Evolutionary conservation across 2,797 vertebrate species (phyloP).

Genomic region (Chloroceryle amazona): DNA sequence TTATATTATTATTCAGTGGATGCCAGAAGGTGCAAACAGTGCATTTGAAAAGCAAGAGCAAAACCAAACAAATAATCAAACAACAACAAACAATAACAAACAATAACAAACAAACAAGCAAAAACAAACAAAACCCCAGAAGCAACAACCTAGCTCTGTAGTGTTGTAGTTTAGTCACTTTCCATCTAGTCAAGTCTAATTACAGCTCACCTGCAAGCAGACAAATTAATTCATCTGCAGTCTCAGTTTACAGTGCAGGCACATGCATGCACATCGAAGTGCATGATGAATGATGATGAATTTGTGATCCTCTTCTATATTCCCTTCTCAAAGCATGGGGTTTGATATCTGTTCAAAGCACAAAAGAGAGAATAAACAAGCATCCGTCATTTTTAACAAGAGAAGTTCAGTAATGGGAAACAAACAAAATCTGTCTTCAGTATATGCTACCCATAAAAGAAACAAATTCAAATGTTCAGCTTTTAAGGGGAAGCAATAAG

Average conservation of each 20-base stretch:
- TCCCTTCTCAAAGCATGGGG: slow-evolving; percentile 1
- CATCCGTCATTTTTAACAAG: slow-evolving; percentile 75
- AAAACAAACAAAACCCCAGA: too few relatives aligned
- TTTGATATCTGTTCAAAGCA: slow-evolving; percentile 34
- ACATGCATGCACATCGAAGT: neutral
- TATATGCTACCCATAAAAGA: slow-evolving; percentile 3
- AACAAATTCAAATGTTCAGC: slow-evolving; percentile 5
- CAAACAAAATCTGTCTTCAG: slow-evolving; percentile 46
- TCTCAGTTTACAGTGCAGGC: neutral
- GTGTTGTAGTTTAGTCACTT: neutral
- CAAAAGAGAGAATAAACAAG: slow-evolving; percentile 48
- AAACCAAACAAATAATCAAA: too few relatives aligned
- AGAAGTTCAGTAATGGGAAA: slow-evolving; percentile 13
- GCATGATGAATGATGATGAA: slow-evolving; percentile 31
- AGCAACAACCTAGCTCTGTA: neutral
- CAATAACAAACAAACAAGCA: too few relatives aligned
- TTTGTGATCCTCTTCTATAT: slow-evolving; percentile 7
- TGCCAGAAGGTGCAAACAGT: neutral
- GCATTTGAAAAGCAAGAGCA: neutral
- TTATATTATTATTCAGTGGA: neutral
- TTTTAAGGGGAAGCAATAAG: neutral
- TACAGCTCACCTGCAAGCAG: slow-evolving; percentile 5
- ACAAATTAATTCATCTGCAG: slow-evolving; percentile 2
- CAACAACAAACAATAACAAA: too few relatives aligned
- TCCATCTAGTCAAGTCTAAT: slow-evolving; percentile 18